Base-by-base conservation (phyloP, 2,888 invertebrate species). In the Paralinhomoeus sp. region DNA sequence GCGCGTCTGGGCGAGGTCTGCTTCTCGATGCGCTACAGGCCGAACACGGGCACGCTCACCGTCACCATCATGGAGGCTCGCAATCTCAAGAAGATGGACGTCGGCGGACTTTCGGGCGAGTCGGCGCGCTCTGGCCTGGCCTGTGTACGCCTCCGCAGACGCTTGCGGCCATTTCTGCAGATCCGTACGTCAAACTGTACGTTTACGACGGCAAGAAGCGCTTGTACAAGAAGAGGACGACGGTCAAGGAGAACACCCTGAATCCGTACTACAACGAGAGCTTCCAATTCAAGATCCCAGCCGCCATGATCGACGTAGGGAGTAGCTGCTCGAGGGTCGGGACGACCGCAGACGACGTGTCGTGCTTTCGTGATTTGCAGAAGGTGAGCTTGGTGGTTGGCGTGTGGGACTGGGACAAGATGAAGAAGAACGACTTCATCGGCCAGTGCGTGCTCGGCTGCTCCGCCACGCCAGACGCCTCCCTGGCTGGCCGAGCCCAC, bases 71-170 rank as follows among this genome's bases (percentile, higher is more conserved):
- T 60, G 58, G 60, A 60, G 43, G 60, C 60, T 1, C 41, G 59
- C 36, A 61, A 60, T 45, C 42, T 60, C 43, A 60, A 61, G 45
- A 60, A 60, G 43, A 60, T 60, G 60, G 60, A 60, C 41, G 54
- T 60, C 17, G 55, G 57, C 17, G 60, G 60, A 3, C 53, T 54
- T 15, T 58, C 60, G 15, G 60, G 60, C 58, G 21, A 18, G 47
- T 42, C 12, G 9, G 3, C 17, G 3, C 3, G 17, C 3, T 18
- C 3, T n/a, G 17, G 9, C 5, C 18, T 35, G n/a, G 3, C 3
- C 7, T 35, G 5, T 35, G 3, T 12, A 35, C 3, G 3, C 9
- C 18, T 7, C 17, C 5, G 18, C 17, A 17, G n/a, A 3, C 17
- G 17, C 18, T 36, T 7, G 5, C 36, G 7, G 15, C 27, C 17